Evolutionary conservation across 2,797 vertebrate species (phyloP).

Genomic region (Urophycis tenuis): DNA sequence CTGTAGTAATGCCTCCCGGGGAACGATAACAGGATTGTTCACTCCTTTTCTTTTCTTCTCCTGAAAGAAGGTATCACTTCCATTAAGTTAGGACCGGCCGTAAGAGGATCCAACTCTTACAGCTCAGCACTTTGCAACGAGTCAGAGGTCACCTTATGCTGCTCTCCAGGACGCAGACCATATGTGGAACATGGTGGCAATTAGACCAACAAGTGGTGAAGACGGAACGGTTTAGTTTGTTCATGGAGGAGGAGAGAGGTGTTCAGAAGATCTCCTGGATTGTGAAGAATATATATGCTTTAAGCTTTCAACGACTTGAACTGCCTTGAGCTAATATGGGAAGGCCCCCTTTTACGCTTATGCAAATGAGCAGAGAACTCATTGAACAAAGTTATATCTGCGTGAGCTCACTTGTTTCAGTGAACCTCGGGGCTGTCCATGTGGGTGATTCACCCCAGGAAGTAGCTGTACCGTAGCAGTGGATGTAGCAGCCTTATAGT

Average conservation of each 20-base stretch:
- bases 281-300: conserved; percentile 50
- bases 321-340: too few relatives aligned
- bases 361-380: not conserved
- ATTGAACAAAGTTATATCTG: conserved; percentile 33
- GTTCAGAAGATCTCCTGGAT: conserved; percentile 32
- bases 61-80: not conserved
- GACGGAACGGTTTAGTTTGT: conserved; percentile 40
- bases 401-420: not conserved
- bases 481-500: not conserved
- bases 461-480: not conserved
- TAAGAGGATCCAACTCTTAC: not conserved
- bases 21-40: too few relatives aligned
- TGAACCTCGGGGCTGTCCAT: not conserved
- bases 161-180: not conserved
- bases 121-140: not conserved
- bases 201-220: conserved; percentile 16
- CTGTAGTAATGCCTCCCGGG: not conserved
- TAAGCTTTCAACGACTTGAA: too few relatives aligned
- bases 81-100: not conserved
- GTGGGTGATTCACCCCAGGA: not conserved
- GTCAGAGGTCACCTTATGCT: not conserved
- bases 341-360: not conserved
- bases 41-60: not conserved
- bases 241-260: conserved; percentile 26
- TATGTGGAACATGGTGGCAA: not conserved